A percentile compares a stretch with the other conserved stretches of the same genome.
Evolutionary conservation across 2,113 vertebrate genomes (phyloP).

Genomic region (Eretmochelys imbricata): DNA sequence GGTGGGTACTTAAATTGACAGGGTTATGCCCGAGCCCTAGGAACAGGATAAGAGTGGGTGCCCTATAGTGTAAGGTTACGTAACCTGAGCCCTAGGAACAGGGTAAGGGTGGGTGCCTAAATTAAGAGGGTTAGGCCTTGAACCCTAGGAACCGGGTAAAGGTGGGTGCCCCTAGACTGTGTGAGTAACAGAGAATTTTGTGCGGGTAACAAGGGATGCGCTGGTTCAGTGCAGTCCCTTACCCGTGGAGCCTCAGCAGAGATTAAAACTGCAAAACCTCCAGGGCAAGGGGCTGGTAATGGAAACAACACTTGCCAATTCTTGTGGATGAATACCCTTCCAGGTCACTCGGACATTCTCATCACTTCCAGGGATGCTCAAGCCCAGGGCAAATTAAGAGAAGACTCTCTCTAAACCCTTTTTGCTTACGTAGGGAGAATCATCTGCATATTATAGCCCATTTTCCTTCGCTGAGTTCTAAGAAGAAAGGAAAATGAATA

Average conservation of each 20-base stretch:
- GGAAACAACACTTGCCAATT: conserved; percentile 54
- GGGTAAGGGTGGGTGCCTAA: no score
- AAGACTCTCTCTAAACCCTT: not conserved
- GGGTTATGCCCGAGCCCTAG: no score
- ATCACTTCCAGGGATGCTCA: not conserved
- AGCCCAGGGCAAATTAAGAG: not conserved
- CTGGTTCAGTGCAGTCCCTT: not conserved
- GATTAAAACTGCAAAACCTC: conserved; percentile 51
- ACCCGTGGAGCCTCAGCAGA: conserved; percentile 25
- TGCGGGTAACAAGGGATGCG: not conserved
- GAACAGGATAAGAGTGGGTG: no score
- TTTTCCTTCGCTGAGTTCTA: not conserved
- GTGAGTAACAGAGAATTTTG: no score
- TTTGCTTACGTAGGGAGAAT: not conserved
- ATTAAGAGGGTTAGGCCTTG: no score
- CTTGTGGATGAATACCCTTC: conserved; percentile 8
- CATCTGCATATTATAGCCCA: not conserved
- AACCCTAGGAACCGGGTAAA: no score
- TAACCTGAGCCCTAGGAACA: no score
- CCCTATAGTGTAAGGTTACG: no score
- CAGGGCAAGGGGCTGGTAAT: conserved; percentile 36
- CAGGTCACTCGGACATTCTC: not conserved
- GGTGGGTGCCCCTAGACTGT: no score
- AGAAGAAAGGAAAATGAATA: not conserved
- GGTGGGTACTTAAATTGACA: no score